Conservation (phyloP, 2,113 vertebrate genomes). For the Amazona vittata region DNA sequence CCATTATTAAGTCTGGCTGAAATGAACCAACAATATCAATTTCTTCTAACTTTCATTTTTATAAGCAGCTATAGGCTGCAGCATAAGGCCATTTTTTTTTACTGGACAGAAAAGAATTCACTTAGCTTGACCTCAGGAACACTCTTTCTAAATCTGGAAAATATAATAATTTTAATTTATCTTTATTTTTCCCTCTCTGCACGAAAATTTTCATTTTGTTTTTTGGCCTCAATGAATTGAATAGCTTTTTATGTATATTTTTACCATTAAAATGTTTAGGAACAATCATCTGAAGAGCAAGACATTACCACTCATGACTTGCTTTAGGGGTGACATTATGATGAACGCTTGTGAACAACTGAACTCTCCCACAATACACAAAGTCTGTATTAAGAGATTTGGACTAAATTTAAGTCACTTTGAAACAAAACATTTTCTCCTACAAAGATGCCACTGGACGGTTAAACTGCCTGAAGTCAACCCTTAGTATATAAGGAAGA, state of each 20-base stretch:
- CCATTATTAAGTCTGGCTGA: not conserved
- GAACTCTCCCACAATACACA: not conserved
- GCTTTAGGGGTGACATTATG: not conserved
- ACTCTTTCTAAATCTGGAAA: not conserved
- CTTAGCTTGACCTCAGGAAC: not conserved
- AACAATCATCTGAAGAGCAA: not conserved
- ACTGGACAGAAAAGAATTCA: not conserved
- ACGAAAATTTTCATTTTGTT: not conserved
- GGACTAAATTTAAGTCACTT: not conserved
- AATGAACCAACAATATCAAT: not conserved
- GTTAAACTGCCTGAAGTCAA: not conserved
- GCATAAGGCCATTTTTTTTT: not conserved
- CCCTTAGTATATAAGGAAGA: not conserved
- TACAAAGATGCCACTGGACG: not conserved
- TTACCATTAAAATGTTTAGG: not conserved
- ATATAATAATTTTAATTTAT: not conserved
- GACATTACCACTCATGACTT: not conserved
- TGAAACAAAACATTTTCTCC: not conserved
- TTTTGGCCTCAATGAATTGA: not conserved
- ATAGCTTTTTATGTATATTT: not conserved
- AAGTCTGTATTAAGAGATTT: not conserved
- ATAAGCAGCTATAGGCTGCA: not conserved
- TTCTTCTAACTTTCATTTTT: not conserved
- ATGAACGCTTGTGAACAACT: not conserved
- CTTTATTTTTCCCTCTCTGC: not conserved